Evolutionary conservation across 1,140 invertebrate species (phyloP).

Genomic region (Hypothenemus hampei): DNA sequence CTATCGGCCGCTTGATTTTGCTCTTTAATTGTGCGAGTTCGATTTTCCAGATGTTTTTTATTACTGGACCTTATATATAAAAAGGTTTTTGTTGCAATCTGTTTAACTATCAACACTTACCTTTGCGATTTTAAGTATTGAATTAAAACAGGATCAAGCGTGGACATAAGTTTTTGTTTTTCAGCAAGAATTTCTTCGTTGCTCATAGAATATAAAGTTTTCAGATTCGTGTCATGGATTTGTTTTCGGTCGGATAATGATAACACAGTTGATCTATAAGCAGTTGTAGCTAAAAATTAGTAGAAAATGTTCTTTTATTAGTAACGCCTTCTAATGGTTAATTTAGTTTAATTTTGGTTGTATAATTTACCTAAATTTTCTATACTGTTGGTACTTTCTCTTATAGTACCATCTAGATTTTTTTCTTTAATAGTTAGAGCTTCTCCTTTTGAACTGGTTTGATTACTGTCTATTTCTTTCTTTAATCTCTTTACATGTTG

Average conservation of each 20-base stretch:
- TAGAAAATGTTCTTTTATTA: too few species aligned
- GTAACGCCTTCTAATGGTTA: not conserved
- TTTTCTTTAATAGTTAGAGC: constrained; percentile 8
- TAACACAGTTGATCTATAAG: constrained; percentile 43
- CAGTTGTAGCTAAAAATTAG: not conserved
- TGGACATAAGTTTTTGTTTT: constrained; percentile 59
- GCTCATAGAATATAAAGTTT: constrained; percentile 53
- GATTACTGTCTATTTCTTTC: constrained; percentile 15
- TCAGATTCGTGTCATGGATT: constrained; percentile 72
- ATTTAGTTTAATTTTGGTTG: not conserved
- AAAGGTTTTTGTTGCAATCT: too few species aligned
- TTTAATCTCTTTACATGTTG: constrained; percentile 39
- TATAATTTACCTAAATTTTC: not conserved
- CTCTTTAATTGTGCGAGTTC: constrained; percentile 39
- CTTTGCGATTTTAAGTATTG: constrained; percentile 59
- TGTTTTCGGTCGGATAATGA: constrained; percentile 51
- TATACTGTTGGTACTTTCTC: not conserved
- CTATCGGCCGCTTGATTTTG: constrained; percentile 37
- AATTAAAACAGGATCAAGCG: constrained; percentile 61
- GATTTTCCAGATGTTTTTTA: constrained; percentile 11
- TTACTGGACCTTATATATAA: not conserved
- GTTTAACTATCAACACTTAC: too few species aligned
- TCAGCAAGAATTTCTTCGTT: constrained; percentile 71
- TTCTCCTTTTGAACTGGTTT: not conserved
- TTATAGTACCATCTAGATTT: not conserved